phyloP scores from a whole-genome alignment of 2,888 invertebrate species.

The Cerastis leucographa region DNA sequence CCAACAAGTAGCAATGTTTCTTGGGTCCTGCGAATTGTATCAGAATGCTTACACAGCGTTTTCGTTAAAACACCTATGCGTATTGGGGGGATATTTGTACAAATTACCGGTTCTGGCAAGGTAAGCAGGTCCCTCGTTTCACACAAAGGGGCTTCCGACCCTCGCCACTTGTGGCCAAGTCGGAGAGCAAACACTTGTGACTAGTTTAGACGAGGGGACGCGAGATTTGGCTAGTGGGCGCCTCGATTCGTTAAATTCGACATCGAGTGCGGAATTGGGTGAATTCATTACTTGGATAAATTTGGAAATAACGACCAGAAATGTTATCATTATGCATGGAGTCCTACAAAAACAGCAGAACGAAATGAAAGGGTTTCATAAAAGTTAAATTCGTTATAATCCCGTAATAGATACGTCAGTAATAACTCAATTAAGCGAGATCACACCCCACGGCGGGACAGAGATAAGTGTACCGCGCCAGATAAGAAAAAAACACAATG shows the following conservation, averaged over 20 bases:
- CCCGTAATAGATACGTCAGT: slow-evolving; percentile 81
- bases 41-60: slow-evolving; percentile 60
- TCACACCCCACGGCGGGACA: slow-evolving; percentile 78
- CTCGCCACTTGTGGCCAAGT: slow-evolving; percentile 81
- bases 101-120: slow-evolving; percentile 81
- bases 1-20: slow-evolving; percentile 15
- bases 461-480: slow-evolving; percentile 74
- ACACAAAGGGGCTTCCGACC: slow-evolving; percentile 80
- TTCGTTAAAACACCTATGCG: slow-evolving; percentile 41
- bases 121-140: slow-evolving; percentile 76
- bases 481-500: slow-evolving; percentile 81
- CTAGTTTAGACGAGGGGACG: slow-evolving; percentile 72
- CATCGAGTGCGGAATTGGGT: slow-evolving; percentile 40
- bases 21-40: slow-evolving; percentile 25
- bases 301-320: not conserved
- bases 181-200: slow-evolving; percentile 83
- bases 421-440: slow-evolving; percentile 89
- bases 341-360: slow-evolving; percentile 24
- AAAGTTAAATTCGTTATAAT: slow-evolving; percentile 73
- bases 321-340: not conserved
- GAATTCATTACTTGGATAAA: slow-evolving; percentile 28
- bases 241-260: slow-evolving; percentile 58
- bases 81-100: slow-evolving; percentile 75
- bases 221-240: slow-evolving; percentile 74
- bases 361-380: slow-evolving; percentile 48